A percentile compares a stretch with the other conserved stretches of the same genome.
These are phyloP conservation scores for Mus caroli DNA, from an alignment of 2,797 vertebrate species.

Conservation along the genomic window DNA sequence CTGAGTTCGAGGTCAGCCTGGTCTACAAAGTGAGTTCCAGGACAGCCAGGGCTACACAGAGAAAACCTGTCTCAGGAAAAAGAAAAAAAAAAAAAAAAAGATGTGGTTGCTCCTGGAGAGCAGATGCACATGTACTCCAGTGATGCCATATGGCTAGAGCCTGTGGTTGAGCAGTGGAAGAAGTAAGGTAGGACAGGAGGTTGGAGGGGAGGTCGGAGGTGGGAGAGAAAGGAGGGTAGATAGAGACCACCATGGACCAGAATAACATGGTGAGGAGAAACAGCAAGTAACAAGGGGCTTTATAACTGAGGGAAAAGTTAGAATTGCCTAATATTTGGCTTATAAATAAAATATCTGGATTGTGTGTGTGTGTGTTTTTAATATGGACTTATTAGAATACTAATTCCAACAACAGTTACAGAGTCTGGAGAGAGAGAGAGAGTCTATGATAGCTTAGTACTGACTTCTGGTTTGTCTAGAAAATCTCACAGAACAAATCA, in stretches of 20 bases:
- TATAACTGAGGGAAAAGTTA: neutral
- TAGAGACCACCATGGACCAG: neutral
- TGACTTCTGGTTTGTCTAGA: slow-evolving; percentile 21
- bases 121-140: neutral
- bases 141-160: neutral
- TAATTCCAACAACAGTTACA: slow-evolving; percentile 9
- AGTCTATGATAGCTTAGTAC: slow-evolving; percentile 15
- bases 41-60: no score
- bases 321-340: neutral
- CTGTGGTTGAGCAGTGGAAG: neutral
- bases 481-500: slow-evolving; percentile 38
- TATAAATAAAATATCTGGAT: neutral
- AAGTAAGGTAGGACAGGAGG: neutral
- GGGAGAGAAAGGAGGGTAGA: neutral
- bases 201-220: neutral
- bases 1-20: no score
- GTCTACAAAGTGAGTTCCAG: no score
- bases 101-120: neutral
- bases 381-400: neutral
- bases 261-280: neutral
- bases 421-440: neutral
- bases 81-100: neutral
- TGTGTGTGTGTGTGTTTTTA: neutral
- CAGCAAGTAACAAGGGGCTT: neutral
- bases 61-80: no score